Conservation (phyloP, 2,888 invertebrate genomes). For the Cecidostiba fungosa region DNA sequence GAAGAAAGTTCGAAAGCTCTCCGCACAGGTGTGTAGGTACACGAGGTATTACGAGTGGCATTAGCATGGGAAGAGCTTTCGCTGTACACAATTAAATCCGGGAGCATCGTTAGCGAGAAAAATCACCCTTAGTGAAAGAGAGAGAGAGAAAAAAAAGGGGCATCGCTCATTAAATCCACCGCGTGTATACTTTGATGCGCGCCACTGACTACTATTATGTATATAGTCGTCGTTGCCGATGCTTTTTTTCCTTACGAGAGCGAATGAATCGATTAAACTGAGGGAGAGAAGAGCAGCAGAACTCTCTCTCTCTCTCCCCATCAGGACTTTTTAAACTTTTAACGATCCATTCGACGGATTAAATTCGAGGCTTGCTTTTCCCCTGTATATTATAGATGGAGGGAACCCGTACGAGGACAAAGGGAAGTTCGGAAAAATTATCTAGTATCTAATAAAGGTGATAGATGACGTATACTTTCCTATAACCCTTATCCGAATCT, state of each 20-base stretch:
- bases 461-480: no score
- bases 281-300: not conserved
- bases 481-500: no score
- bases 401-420: not conserved
- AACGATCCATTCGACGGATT: conserved; percentile 59
- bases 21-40: not conserved
- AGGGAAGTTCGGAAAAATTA: not conserved
- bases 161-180: conserved; percentile 30
- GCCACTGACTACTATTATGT: not conserved
- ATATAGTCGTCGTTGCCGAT: not conserved
- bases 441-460: no score
- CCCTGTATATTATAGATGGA: not conserved
- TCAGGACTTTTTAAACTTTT: conserved; percentile 59
- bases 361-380: conserved; percentile 43
- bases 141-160: not conserved
- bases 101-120: conserved; percentile 17
- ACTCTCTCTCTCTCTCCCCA: not conserved
- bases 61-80: conserved; percentile 1
- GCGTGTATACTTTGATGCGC: not conserved
- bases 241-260: conserved; percentile 43
- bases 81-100: not conserved
- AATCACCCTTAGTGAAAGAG: not conserved
- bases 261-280: conserved; percentile 52
- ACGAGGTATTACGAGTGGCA: not conserved
- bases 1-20: conserved; percentile 9